Base-by-base conservation (phyloP, 2,888 invertebrate genomes). In the Meghimatium bilineatum region DNA sequence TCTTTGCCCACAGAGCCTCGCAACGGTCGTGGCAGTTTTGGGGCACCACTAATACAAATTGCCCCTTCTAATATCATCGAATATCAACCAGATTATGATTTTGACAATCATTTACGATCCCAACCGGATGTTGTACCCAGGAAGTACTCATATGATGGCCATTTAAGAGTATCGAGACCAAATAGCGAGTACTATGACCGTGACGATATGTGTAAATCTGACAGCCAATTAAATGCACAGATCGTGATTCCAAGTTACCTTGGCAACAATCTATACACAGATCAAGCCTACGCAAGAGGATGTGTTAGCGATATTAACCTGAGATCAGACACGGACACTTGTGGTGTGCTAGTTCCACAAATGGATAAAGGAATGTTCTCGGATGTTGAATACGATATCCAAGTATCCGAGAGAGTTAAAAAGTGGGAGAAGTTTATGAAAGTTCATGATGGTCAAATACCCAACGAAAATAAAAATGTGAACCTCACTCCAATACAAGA, bases 341-440 rank as follows among this genome's bases (percentile, higher is more conserved):
- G n/a, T n/a, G 60, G 67, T 0, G 79, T 88, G 26, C 85, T 85
- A 20, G 71, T 85, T 29, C 87, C 89, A 6, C 76, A 83, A 5
- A 69, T 86, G 69, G 90, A 90, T 66, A 78, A 87, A 38, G 92
- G 92, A 32, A 92, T 92, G 92, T 92, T 92, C 84, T 92, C 92
- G 1, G 92, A 92, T 86, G 92, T 91, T 29, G 92, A 92, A 74
- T 92, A 92, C 81, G 88, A 92, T 80, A 92, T 92, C 66, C 91
- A 91, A 83, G 91, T 92, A 12, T 88, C 91, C 0, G 91, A 92
- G 72, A 83, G 92, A 60, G 90, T 92, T n/a, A 91, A 91, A 82
- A 91, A 90, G 66, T 92, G 92, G 92, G 92, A 92, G 81, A 90
- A 88, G 56, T 89, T 88, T 26, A 89, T 92, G 88, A 89, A 90